Percentiles rank a stretch among this genome's conserved stretches.
phyloP scores from a whole-genome alignment of 2,888 invertebrate species.

The Pollenia amentaria region DNA sequence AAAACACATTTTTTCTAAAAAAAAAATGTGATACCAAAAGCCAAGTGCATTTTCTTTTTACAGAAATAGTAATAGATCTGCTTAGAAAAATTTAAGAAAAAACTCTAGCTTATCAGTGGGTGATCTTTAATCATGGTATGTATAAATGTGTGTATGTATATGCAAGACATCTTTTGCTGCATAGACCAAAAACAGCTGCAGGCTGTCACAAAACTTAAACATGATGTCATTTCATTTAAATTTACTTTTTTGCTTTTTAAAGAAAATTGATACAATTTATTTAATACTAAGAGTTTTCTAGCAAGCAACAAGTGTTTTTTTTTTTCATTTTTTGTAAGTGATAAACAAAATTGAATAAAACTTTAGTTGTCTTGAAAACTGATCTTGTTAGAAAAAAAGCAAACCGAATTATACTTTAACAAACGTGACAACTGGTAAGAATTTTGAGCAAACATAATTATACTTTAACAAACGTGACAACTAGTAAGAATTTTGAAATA shows the following conservation, averaged over 20 bases:
- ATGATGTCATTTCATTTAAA: conserved; percentile 71
- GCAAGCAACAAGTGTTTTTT: conserved; percentile 51
- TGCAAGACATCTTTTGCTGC: conserved; percentile 65
- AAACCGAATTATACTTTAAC: conserved; percentile 52
- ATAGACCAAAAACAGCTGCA: conserved; percentile 67
- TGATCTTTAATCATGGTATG: conserved; percentile 69
- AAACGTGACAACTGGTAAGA: conserved; percentile 48
- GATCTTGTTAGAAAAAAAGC: conserved; percentile 41
- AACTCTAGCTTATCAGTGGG: conserved; percentile 63
- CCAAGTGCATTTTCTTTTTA: conserved; percentile 16
- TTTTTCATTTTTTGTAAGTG: conserved; percentile 9
- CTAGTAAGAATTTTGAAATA: not conserved
- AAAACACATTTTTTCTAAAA: not conserved
- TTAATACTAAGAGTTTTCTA: conserved; percentile 37
- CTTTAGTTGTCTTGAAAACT: conserved; percentile 34
- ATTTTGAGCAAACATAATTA: conserved; percentile 53
- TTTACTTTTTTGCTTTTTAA: conserved; percentile 16
- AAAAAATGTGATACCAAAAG: conserved; percentile 49
- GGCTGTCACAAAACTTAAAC: conserved; percentile 68
- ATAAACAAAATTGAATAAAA: conserved; percentile 18
- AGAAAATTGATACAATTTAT: conserved; percentile 57
- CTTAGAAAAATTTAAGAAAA: conserved; percentile 3
- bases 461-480: conserved; percentile 3
- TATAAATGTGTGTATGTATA: not conserved
- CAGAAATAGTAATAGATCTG: conserved; percentile 49